A percentile compares a stretch with the other conserved stretches of the same genome.
phyloP scores from a whole-genome alignment of 2,797 vertebrate species.

The Euthynnus affinis region DNA sequence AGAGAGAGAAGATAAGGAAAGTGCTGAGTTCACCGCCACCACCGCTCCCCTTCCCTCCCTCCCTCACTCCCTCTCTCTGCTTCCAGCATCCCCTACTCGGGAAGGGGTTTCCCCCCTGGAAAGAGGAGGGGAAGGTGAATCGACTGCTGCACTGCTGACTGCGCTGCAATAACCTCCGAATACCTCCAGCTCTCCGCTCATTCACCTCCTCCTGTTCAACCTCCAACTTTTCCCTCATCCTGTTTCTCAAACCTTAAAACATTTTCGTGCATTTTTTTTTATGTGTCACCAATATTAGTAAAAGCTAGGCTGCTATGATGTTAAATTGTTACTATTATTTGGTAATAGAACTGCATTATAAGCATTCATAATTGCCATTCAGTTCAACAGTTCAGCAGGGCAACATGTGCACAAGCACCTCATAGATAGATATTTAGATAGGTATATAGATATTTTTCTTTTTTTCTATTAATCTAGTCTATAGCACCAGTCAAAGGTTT shows the following conservation, averaged over 20 bases:
- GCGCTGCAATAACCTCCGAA: conserved; percentile 51
- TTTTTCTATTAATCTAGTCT: neutral
- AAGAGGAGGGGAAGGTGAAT: conserved; percentile 63
- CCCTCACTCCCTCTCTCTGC: conserved; percentile 18
- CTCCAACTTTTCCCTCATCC: neutral
- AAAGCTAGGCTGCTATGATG: no score
- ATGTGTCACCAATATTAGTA: neutral
- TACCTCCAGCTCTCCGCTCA: conserved; percentile 36
- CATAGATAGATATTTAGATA: neutral
- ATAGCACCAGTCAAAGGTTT: neutral
- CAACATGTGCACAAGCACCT: neutral
- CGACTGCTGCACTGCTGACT: conserved; percentile 56
- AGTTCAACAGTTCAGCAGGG: neutral
- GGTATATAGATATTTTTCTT: neutral
- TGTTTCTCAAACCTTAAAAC: neutral
- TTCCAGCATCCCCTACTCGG: conserved; percentile 48
- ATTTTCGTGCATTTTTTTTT: neutral
- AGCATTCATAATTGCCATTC: neutral
- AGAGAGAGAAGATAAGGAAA: conserved; percentile 60
- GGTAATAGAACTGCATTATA: neutral
- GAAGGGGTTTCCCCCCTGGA: conserved; percentile 57
- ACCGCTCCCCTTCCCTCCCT: conserved; percentile 21
- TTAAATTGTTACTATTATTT: neutral
- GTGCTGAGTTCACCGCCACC: conserved; percentile 63
- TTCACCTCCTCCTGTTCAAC: neutral